Base-by-base conservation (phyloP, 1,140 invertebrate genomes). In the Drosophila nigromelanica region DNA sequence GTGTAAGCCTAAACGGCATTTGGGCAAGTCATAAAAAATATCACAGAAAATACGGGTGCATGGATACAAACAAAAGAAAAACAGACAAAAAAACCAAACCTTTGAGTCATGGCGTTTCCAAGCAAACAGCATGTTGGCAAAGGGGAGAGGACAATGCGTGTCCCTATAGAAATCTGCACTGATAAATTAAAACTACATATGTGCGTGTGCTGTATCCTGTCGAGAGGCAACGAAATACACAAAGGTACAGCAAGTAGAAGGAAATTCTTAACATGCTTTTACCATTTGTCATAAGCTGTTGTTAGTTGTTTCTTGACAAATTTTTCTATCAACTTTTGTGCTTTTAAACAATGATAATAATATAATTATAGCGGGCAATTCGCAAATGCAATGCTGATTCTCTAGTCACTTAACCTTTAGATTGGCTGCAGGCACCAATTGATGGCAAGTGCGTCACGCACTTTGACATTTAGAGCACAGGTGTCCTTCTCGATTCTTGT, bases 161-260 rank as follows among this genome's bases (percentile, higher is more conserved):
- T 69, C 24, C 54, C 62, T 52, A 37, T 67, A 48, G 69, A 37
- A 33, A 58, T 40, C 12, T 59, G 54, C n/a, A 15, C 27, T 30
- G 72, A 37, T 62, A 89, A 86, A 82, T 86, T 89, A 78, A 87
- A 86, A 86, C 78, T 86, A 73, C 67, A 30, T 50, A 27, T 74
- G 56, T 59, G 69, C 52, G 43, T 40, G 30, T n/a, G n/a, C n/a
- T n/a, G n/a, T n/a, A n/a, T n/a, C n/a, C 64, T 30, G 51, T 70
- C 37, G 54, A 48, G 43, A 14, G 54, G 67, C 48, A 75, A 77
- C 40, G 35, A 39, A 42, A 61, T 37, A 50, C 56, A 66, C 63
- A 64, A 85, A 66, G 59, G 37, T 40, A 33, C 39, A 47, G 12
- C 39, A 30, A 45, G 47, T 61, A 12, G 10, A 50, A 35, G 51